Conservation (phyloP, 2,797 vertebrate genomes). For the Syngnathus rostellatus region DNA sequence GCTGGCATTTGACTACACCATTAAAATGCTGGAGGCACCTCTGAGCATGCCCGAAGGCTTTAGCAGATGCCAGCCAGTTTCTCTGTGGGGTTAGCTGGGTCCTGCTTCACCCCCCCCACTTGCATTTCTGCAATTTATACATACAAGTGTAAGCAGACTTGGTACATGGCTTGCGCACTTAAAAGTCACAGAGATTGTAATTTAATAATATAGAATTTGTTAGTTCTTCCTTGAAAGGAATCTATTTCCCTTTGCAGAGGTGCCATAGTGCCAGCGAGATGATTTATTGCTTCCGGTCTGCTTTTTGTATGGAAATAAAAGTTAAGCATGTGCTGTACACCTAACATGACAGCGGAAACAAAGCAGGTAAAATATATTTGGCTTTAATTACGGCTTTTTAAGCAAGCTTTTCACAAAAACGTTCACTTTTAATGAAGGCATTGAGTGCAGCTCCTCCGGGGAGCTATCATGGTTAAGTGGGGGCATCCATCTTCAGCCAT, state of each 20-base stretch:
- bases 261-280: conserved; percentile 24
- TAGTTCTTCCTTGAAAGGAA: conserved; percentile 27
- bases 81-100: conserved; percentile 61
- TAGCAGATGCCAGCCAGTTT: conserved; percentile 68
- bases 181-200: conserved; percentile 44
- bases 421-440: conserved; percentile 73
- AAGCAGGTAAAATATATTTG: conserved; percentile 67
- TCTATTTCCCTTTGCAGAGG: conserved; percentile 32
- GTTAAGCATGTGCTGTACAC: conserved; percentile 54
- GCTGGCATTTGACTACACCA: conserved; percentile 77
- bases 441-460: conserved; percentile 70
- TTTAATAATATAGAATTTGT: conserved; percentile 39
- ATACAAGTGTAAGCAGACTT: background rate
- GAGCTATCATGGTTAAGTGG: conserved; percentile 73
- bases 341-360: conserved; percentile 61
- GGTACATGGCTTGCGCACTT: conserved; percentile 34
- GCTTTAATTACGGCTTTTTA: conserved; percentile 71
- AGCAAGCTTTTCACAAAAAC: conserved; percentile 63
- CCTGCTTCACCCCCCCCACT: conserved; percentile 57
- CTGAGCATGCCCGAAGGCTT: conserved; percentile 72
- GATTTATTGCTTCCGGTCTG: conserved; percentile 55
- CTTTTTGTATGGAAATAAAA: conserved; percentile 60
- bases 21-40: conserved; percentile 80
- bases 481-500: conserved; percentile 71
- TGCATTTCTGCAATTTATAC: conserved; percentile 27